Evolutionary conservation across 2,888 invertebrate species (phyloP), one percentile per base, ranked within the genome.

Genomic region (Oegoconia quadripuncta): DNA sequence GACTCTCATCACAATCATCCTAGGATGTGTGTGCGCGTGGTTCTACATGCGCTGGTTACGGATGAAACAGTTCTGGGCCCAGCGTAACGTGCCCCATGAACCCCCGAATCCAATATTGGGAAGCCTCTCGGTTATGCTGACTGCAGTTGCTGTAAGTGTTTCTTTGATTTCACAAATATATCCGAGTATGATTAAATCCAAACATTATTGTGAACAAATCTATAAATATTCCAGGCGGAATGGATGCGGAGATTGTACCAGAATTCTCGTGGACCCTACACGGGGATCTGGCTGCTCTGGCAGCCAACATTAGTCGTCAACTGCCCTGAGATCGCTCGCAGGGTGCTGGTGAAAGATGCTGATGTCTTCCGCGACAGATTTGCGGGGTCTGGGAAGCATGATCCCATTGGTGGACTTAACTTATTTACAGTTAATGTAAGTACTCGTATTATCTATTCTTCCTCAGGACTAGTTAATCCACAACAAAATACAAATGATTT

Each of bases 271-370:
- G 15, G 51, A 0, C 60, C 62, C 0, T 60, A 64, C 32, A 29
- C 59, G 1, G 68, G 68, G 0, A 48, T 67, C 6, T 69, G 64
- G 64, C 15, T 59, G 15, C 59, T 66, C 40, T 62, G 59, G 59
- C 44, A 48, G 14, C 68, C 67, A 9, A 55, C 51, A 1, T 52
- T 68, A 9, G 22, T 68, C 4, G 38, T 67, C 15, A 53, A 51
- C 31, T 44, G 42, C 4, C 64, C 65, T 0, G 52, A 58, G 0
- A 23, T 67, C 0, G 55, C 58, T 1, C 45, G 49, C 1, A 52
- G 46, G 0, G 36, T 67, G 11, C 49, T 66, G 5, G 37, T 60
- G 1, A 55, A 51, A 23, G 63, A 68, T 31, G 45, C 45, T 2
- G 52, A 49, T 5, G 23, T 39, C 16, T 67, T 66, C 33, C 44